Evolutionary conservation across 2,888 invertebrate genomes (phyloP).

Genomic region (Nemotelus nigrinus): DNA sequence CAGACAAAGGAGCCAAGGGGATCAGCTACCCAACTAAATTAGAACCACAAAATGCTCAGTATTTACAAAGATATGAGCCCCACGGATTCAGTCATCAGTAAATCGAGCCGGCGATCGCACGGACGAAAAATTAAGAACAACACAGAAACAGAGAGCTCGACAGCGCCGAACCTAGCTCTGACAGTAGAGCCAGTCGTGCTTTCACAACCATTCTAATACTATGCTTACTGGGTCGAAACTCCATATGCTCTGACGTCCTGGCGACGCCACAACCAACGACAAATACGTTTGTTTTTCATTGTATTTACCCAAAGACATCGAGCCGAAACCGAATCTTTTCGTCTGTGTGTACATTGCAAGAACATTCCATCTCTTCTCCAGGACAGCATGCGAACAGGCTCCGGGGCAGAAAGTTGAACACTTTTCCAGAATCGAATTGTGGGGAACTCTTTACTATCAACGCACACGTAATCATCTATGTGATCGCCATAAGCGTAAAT

Average conservation of each 20-base stretch:
- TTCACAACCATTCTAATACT: conserved; percentile 31
- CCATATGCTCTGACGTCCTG: conserved; percentile 19
- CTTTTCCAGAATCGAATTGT: neutral
- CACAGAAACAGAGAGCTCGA: neutral
- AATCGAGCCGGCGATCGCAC: conserved; percentile 16
- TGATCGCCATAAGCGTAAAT: neutral
- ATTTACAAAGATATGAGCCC: neutral
- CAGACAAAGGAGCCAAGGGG: neutral
- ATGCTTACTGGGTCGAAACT: conserved; percentile 28
- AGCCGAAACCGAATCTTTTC: conserved; percentile 16
- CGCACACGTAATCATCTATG: neutral
- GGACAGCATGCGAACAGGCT: neutral
- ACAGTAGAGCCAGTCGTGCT: neutral
- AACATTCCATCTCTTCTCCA: neutral
- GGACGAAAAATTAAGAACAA: neutral
- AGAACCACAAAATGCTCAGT: conserved; percentile 3
- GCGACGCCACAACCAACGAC: conserved; percentile 2
- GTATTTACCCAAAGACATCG: conserved; percentile 25
- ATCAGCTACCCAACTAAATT: neutral
- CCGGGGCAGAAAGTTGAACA: conserved; percentile 1
- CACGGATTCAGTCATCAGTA: conserved; percentile 20
- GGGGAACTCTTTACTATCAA: neutral
- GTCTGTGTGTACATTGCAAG: conserved; percentile 25
- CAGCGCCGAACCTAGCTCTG: neutral
- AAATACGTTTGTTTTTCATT: conserved; percentile 1